Evolutionary conservation across 1,140 invertebrate species (phyloP), one percentile per base, ranked within the genome.

Genomic region (Habropoda laboriosa): DNA sequence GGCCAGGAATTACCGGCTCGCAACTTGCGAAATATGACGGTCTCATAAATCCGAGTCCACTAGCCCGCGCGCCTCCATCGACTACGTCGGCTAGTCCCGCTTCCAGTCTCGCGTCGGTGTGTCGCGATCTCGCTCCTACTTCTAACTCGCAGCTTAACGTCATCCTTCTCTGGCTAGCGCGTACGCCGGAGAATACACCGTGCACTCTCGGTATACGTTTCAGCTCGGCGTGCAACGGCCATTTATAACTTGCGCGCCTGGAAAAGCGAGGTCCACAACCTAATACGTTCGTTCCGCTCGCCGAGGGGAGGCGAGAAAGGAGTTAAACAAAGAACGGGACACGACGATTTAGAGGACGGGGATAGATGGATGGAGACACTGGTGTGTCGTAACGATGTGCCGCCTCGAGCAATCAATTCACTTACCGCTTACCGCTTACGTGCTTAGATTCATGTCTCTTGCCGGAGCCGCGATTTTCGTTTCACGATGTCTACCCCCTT

Each of bases 21-120:
- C 90, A 93, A 91, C 90, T 92, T 92, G 90, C 92, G 90, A 92
- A 92, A 93, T 92, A 92, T 93, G 92, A 93, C 91, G 90, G 88
- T 90, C 90, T 91, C 91, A 91, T 93, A 92, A 93, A 92, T 93
- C 89, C 85, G 86, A 89, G 87, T 89, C 87, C 79, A 87, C 87
- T 85, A 87, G 87, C 86, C 83, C 87, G 87, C 87, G 87, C 86
- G 80, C 87, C 81, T 86, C 85, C 85, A 86, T 87, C 85, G 85
- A 87, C 85, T 83, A 86, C 77, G 80, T 77, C 81, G 80, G 71
- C 85, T 82, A 70, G 84, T 80, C 84, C 70, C 81, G 77, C 82
- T 86, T 89, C 85, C 84, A 86, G 85, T 81, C 79, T 73, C 78
- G 51, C 79, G 55, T 55, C 21, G 24, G 51, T 47, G 35, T 30